These are phyloP conservation scores for Whitmania pigra DNA, from an alignment of 1,140 invertebrate species.

Conservation along the genomic window DNA sequence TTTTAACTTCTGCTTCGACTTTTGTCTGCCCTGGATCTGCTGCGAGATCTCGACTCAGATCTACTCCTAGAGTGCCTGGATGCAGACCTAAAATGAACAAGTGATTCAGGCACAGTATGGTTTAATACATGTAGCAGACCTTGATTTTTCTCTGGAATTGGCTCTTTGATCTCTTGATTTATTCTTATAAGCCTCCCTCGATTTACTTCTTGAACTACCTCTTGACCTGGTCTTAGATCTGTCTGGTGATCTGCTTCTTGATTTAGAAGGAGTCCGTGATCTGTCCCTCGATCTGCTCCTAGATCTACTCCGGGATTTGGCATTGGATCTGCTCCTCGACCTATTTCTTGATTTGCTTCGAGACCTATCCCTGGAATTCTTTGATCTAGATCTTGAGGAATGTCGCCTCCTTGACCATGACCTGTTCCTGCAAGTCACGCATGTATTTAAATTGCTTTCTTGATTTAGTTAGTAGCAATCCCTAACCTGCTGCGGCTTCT, in stretches of 20 bases:
- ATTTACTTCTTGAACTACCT: too few relatives aligned
- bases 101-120: too few relatives aligned
- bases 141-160: too few relatives aligned
- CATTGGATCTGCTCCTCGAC: neutral
- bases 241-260: conserved; percentile 6
- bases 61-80: too few relatives aligned
- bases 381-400: neutral
- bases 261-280: neutral
- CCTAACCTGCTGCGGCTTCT: conserved; percentile 4
- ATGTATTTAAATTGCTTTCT: neutral
- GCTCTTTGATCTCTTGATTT: too few relatives aligned
- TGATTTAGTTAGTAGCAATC: neutral
- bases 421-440: neutral
- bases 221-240: neutral
- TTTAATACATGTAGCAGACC: too few relatives aligned
- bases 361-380: conserved; percentile 8
- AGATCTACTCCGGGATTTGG: neutral
- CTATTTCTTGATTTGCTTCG: neutral
- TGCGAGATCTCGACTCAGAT: too few relatives aligned
- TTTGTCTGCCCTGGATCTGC: too few relatives aligned
- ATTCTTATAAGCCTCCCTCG: too few relatives aligned
- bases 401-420: neutral
- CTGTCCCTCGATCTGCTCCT: neutral
- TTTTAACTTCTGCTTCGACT: too few relatives aligned
- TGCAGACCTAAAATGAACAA: too few relatives aligned